These are phyloP conservation scores for Microplitis deprimator DNA, from an alignment of 2,888 invertebrate genomes.

Conservation along the genomic window DNA sequence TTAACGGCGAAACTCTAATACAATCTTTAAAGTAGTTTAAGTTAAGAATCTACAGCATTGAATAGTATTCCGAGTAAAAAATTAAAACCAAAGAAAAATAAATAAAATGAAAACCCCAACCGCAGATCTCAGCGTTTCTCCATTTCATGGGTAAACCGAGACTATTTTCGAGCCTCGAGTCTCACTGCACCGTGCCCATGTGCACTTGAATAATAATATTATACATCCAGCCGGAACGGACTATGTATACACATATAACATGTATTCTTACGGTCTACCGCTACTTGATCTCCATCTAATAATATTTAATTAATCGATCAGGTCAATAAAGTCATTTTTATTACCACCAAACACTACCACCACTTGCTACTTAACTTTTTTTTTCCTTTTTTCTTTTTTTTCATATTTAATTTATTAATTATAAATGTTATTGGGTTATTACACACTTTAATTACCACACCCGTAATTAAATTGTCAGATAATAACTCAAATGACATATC, in stretches of 20 bases:
- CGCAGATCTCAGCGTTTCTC: not conserved
- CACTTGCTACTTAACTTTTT: not conserved
- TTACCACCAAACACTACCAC: not conserved
- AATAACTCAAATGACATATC: not conserved
- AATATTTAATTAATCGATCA: slow-evolving; percentile 25
- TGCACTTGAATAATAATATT: not conserved
- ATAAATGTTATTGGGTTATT: no score
- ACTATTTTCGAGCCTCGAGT: not conserved
- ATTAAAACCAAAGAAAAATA: not conserved
- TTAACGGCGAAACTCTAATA: no score
- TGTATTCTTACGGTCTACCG: slow-evolving; percentile 23
- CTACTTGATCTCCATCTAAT: slow-evolving; percentile 7
- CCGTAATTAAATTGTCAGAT: not conserved
- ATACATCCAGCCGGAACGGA: not conserved
- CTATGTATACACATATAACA: slow-evolving; percentile 11
- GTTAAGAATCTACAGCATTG: no score
- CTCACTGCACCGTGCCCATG: not conserved
- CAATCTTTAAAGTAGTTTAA: no score
- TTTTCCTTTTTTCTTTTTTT: no score
- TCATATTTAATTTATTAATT: no score
- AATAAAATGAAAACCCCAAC: not conserved
- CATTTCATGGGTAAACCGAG: not conserved
- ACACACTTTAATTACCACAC: no score
- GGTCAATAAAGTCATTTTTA: not conserved
- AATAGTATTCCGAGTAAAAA: not conserved